phyloP scores from a whole-genome alignment of 2,888 invertebrate genomes.

The Thelaira solivaga region DNA sequence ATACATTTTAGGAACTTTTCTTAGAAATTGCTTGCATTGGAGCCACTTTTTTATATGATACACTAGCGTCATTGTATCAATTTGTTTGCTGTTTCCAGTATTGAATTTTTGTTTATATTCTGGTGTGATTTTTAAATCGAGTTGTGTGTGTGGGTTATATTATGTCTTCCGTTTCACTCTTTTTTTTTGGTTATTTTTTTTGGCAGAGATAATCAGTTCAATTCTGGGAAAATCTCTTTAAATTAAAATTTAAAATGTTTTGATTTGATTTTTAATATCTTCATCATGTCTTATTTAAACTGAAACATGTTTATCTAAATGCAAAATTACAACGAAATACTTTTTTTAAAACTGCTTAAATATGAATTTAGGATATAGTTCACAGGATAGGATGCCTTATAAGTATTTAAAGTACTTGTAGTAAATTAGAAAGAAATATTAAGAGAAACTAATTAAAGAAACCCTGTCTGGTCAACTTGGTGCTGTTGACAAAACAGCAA shows the following conservation, averaged over 20 bases:
- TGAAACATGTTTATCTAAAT: constrained; percentile 37
- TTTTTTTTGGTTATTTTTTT: background rate
- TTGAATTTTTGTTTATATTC: constrained; percentile 25
- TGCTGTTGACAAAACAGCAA: too few relatives aligned
- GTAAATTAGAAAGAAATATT: too few relatives aligned
- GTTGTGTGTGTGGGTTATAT: constrained; percentile 14
- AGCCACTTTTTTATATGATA: constrained; percentile 55
- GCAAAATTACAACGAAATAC: constrained; percentile 6
- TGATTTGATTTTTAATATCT: constrained; percentile 30
- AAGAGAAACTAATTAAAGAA: too few relatives aligned
- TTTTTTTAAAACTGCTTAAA: too few relatives aligned
- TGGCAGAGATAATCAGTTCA: too few relatives aligned
- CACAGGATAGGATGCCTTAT: too few relatives aligned
- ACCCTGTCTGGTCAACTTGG: too few relatives aligned
- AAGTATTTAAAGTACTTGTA: too few relatives aligned
- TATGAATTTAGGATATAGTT: too few relatives aligned
- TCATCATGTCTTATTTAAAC: constrained; percentile 7
- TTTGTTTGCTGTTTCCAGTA: constrained; percentile 39
- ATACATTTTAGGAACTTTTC: constrained; percentile 60
- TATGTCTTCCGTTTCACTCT: background rate
- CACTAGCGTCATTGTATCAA: constrained; percentile 56
- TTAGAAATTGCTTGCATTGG: constrained; percentile 57
- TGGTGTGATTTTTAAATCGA: constrained; percentile 3
- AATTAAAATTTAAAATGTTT: constrained; percentile 16
- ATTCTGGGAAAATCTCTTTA: constrained; percentile 8